phyloP scores from a whole-genome alignment of 2,888 invertebrate species.

The Polydesmus complanatus region DNA sequence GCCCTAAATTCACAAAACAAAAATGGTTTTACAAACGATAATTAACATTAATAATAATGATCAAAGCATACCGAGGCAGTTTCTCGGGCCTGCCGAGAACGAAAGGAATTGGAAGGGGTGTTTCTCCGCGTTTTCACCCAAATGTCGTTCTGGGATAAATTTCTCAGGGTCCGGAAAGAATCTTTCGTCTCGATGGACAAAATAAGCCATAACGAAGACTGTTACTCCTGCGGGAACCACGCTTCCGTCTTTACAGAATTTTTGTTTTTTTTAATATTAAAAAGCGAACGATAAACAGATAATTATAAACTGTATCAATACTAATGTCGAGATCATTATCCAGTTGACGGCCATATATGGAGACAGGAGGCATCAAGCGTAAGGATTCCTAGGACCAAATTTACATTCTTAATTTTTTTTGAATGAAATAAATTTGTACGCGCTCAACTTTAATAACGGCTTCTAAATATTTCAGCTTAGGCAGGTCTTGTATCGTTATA shows the following conservation, averaged over 20 bases:
- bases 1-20: conserved; percentile 6
- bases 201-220: conserved; percentile 45
- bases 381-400: conserved; percentile 30
- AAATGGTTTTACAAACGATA: neutral
- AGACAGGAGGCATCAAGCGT: conserved; percentile 32
- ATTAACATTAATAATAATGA: neutral
- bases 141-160: conserved; percentile 65
- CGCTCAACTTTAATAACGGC: conserved; percentile 37
- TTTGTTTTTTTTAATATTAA: neutral
- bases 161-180: conserved; percentile 49
- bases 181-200: conserved; percentile 48
- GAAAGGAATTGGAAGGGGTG: conserved; percentile 40
- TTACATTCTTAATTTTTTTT: no score
- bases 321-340: conserved; percentile 21
- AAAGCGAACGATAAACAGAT: neutral
- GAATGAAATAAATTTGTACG: no score
- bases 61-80: conserved; percentile 13
- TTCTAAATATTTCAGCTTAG: conserved; percentile 35
- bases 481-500: conserved; percentile 20
- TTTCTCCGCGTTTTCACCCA: conserved; percentile 51
- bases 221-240: conserved; percentile 53
- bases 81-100: conserved; percentile 34
- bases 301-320: neutral
- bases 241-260: conserved; percentile 43
- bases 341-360: conserved; percentile 28